Evolutionary conservation across 2,888 invertebrate species (phyloP), one percentile per base, ranked within the genome.

Genomic region (Heliothis peltigera): DNA sequence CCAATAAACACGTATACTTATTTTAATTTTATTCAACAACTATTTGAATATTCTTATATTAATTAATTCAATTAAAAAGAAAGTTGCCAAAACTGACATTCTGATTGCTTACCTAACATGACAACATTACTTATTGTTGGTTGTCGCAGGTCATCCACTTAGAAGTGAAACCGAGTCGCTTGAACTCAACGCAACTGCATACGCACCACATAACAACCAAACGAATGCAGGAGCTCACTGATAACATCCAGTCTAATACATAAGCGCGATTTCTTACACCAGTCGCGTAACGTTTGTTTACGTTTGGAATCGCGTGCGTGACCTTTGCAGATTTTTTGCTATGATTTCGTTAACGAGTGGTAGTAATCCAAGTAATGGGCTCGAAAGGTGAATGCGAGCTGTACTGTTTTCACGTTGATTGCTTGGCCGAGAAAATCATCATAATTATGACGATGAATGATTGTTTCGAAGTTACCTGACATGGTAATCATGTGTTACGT

Each of bases 271-370:
- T 61, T 56, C 32, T 35, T 10, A 21, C 75, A 22, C 44, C 22
- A 1, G 42, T 25, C 22, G 47, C 18, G 15, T 56, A 51, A 57
- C 19, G 47, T 52, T 62, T 66, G 59, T 70, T 66, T 66, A 59
- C 43, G 25, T 68, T 59, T 21, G 17, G 49, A 35, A 68, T 70
- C 59, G 79, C 64, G 64, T 53, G 70, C 42, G 18, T 63, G 79
- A 79, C 76, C 82, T 78, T 75, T 71, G 61, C 43, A 57, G 25
- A 44, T 51, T 79, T 71, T 78, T 71, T 79, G 57, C 46, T 58
- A 56, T 56, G 69, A 49, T 74, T 61, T 65, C 57, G 22, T n/a
- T 55, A 58, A 51, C 58, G 32, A 17, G 74, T 43, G 39, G 54
- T 15, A 25, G 52, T 70, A 60, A 64, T 65, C 21, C 21, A 8